Percentiles rank a stretch among this genome's conserved stretches.
Conservation (phyloP, 2,888 invertebrate species). For the Physocephala rufipes region DNA sequence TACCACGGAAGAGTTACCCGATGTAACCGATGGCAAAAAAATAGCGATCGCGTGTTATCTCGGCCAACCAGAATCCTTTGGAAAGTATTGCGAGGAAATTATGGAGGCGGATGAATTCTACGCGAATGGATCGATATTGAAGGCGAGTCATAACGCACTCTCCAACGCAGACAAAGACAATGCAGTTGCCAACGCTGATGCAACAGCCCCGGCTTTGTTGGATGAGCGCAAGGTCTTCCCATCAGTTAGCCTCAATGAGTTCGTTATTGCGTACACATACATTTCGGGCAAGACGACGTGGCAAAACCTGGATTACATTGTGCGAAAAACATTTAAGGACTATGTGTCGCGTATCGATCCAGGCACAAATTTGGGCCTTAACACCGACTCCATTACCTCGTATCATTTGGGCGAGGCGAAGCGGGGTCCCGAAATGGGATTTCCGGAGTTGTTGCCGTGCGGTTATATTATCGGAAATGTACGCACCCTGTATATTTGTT, state of each 20-base stretch:
- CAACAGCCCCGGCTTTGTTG: constrained; percentile 40
- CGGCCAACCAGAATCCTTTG: constrained; percentile 82
- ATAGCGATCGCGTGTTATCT: constrained; percentile 88
- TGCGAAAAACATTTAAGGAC: constrained; percentile 92
- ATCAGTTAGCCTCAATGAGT: constrained; percentile 73
- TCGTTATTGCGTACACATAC: constrained; percentile 86
- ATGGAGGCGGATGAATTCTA: constrained; percentile 74
- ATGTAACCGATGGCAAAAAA: constrained; percentile 84
- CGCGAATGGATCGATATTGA: constrained; percentile 68
- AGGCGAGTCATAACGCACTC: constrained; percentile 49
- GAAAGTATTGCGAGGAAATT: constrained; percentile 74
- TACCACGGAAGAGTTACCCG: constrained; percentile 71
- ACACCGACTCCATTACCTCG: constrained; percentile 88
- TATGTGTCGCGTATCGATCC: constrained; percentile 93
- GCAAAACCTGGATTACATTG: constrained; percentile 92
- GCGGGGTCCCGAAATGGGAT: constrained; percentile 79
- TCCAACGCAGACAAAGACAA: constrained; percentile 14
- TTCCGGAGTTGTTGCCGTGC: constrained; percentile 90
- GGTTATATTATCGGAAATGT: constrained; percentile 92
- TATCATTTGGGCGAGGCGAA: constrained; percentile 94
- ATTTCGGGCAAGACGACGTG: constrained; percentile 94
- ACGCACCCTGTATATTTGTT: constrained; percentile 87
- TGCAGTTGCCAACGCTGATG: constrained; percentile 48
- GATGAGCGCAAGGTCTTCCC: constrained; percentile 68
- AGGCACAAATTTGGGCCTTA: constrained; percentile 84